These are phyloP conservation scores for Leptonema lineaticorne DNA, from an alignment of 1,140 invertebrate species.

Conservation along the genomic window DNA sequence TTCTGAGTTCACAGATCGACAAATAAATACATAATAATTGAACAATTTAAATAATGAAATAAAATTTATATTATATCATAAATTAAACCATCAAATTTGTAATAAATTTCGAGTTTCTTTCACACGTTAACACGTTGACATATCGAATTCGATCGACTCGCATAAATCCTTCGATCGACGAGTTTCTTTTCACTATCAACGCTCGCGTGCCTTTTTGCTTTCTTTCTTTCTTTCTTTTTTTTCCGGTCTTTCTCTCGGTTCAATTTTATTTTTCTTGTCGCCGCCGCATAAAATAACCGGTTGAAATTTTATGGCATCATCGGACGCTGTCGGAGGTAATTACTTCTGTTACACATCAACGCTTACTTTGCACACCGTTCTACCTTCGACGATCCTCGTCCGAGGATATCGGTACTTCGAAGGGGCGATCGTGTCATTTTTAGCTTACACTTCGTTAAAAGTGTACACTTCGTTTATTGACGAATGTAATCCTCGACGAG, in stretches of 20 bases:
- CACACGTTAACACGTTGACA: neutral
- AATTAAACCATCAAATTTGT: no score
- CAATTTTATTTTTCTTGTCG: no score
- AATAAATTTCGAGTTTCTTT: no score
- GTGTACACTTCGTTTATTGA: neutral
- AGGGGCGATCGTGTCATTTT: neutral
- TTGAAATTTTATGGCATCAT: constrained; percentile 26
- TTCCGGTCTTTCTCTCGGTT: neutral
- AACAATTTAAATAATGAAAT: no score
- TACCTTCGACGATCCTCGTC: constrained; percentile 1
- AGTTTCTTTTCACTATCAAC: neutral
- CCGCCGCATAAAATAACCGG: constrained; percentile 15
- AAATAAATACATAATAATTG: no score
- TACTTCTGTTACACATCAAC: constrained; percentile 25
- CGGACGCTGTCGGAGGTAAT: constrained; percentile 19
- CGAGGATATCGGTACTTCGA: neutral
- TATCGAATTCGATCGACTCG: neutral
- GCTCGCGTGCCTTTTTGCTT: neutral
- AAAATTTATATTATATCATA: no score
- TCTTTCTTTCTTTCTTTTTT: neutral
- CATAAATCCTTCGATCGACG: neutral
- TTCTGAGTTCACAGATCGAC: no score
- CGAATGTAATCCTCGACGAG: neutral
- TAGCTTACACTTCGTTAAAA: neutral
- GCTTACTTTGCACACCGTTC: constrained; percentile 4